Percentiles rank a stretch among this genome's conserved stretches.
Evolutionary conservation across 1,140 invertebrate species (phyloP).

Genomic region (Sesamia nonagrioides): DNA sequence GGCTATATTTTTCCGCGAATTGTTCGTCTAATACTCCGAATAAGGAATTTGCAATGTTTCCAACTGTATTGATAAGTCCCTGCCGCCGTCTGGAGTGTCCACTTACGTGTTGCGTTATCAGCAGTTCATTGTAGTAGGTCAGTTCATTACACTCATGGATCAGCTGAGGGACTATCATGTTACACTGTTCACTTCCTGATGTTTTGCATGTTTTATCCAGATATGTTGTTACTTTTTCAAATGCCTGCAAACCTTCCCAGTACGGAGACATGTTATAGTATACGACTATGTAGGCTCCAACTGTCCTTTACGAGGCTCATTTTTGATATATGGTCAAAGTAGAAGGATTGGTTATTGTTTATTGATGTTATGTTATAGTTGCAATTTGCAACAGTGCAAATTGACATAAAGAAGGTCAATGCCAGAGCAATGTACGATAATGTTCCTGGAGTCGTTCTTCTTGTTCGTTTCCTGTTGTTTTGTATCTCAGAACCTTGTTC

Average conservation of each 20-base stretch:
- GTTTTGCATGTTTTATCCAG: background rate
- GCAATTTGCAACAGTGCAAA: background rate
- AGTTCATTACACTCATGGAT: constrained; percentile 5
- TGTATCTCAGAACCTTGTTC: background rate
- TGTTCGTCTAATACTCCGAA: constrained; percentile 4
- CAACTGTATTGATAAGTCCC: constrained; percentile 2
- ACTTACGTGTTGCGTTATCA: too few relatives aligned
- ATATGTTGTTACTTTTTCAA: background rate
- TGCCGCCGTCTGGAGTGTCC: background rate
- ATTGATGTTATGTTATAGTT: background rate
- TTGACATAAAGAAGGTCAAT: constrained; percentile 8
- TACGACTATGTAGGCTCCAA: background rate
- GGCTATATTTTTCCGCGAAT: constrained; percentile 7
- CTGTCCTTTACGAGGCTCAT: background rate
- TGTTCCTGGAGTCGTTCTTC: background rate
- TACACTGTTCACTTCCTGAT: background rate
- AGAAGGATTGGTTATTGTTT: background rate
- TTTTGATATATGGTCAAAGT: background rate
- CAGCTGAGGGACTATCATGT: constrained; percentile 8
- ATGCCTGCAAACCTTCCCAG: background rate
- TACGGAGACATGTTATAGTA: constrained; percentile 1
- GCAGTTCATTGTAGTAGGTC: background rate
- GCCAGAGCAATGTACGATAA: background rate
- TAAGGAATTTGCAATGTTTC: background rate
- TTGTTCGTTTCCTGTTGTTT: background rate